phyloP scores from a whole-genome alignment of 2,797 vertebrate genomes.

The Notamacropus eugenii region DNA sequence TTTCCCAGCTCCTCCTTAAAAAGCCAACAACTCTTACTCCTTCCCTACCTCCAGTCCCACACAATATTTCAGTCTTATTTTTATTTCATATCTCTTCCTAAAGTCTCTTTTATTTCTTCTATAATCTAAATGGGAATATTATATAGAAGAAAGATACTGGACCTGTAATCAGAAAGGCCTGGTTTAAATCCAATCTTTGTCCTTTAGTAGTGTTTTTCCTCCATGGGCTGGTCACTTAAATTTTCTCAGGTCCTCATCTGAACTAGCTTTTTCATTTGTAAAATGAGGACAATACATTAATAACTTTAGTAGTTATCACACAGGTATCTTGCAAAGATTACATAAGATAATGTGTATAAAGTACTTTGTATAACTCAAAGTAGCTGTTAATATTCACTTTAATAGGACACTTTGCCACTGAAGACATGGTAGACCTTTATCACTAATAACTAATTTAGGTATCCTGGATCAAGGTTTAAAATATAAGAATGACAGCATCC shows the following conservation, averaged over 20 bases:
- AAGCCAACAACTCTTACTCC: background rate
- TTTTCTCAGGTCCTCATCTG: background rate
- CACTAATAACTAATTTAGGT: background rate
- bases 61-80: background rate
- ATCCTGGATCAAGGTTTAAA: background rate
- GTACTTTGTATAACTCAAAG: background rate
- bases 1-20: background rate
- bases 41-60: background rate
- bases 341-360: background rate
- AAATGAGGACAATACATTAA: background rate
- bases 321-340: background rate
- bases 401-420: background rate
- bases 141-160: background rate
- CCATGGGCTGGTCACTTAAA: background rate
- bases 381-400: background rate
- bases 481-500: background rate
- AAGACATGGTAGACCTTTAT: background rate
- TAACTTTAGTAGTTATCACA: background rate
- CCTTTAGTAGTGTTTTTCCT: background rate
- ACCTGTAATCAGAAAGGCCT: background rate
- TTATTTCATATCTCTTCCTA: background rate
- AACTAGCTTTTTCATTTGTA: background rate
- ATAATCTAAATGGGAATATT: background rate
- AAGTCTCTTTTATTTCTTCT: background rate
- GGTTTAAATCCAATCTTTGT: background rate